Conservation (phyloP, 2,797 vertebrate species). For the Tangara arthus region DNA sequence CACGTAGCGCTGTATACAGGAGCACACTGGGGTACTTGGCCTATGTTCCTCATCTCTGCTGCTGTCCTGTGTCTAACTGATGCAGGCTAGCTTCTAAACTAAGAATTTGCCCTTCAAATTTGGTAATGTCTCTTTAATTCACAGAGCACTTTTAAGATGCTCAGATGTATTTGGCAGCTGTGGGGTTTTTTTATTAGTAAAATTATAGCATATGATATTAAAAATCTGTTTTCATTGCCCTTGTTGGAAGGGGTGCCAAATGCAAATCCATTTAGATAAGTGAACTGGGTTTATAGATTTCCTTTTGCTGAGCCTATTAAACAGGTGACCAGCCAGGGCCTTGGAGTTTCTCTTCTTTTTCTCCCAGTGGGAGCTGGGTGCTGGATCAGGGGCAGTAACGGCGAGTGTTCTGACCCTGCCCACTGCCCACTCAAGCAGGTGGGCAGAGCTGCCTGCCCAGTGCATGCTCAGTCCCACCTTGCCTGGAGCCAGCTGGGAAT, state of each 20-base stretch:
- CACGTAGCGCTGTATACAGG: rapidly evolving
- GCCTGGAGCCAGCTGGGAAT: neutral
- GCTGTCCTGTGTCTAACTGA: neutral
- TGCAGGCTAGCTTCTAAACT: neutral
- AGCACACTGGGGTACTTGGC: rapidly evolving
- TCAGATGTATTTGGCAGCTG: constrained; percentile 3
- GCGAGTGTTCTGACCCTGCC: neutral
- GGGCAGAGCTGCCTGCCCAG: neutral
- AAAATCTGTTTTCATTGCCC: constrained; percentile 8
- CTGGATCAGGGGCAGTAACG: neutral
- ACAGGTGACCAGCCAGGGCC: neutral
- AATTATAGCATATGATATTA: constrained; percentile 23
- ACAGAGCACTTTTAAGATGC: neutral
- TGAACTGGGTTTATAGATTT: neutral
- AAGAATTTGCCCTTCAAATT: neutral
- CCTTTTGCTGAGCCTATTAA: neutral
- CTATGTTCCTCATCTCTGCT: neutral
- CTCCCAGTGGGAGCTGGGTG: neutral
- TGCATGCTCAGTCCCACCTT: neutral
- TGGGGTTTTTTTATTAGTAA: constrained; percentile 9
- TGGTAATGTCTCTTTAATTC: neutral
- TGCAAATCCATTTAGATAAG: constrained; percentile 13
- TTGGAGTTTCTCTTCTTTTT: neutral
- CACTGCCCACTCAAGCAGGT: neutral
- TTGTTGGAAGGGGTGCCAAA: neutral